These are phyloP conservation scores for Sylvia atricapilla DNA, from an alignment of 2,113 vertebrate species.

Conservation along the genomic window DNA sequence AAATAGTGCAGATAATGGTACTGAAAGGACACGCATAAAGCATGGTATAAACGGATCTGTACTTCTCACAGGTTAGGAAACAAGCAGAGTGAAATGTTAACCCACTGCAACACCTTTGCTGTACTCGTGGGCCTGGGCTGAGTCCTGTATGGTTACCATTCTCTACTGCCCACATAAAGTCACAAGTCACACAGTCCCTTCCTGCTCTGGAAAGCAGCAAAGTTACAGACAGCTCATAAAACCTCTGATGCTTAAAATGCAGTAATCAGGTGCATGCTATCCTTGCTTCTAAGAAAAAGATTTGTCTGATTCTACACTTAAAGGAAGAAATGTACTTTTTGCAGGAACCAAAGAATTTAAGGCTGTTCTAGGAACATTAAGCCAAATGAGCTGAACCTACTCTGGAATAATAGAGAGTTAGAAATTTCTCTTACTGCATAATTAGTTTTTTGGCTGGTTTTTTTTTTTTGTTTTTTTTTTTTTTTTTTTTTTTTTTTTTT, in stretches of 20 bases:
- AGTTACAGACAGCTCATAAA: not conserved
- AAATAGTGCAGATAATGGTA: not conserved
- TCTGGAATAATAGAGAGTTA: not conserved
- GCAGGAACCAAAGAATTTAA: not conserved
- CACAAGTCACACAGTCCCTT: not conserved
- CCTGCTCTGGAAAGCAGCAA: not conserved
- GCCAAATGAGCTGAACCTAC: not conserved
- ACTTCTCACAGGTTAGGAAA: not conserved
- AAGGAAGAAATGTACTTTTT: not conserved
- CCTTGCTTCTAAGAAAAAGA: not conserved
- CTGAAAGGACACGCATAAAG: not conserved
- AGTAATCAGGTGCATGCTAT: not conserved
- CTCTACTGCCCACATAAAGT: not conserved
- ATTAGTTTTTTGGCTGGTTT: not conserved
- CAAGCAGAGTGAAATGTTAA: not conserved
- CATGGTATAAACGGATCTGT: not conserved
- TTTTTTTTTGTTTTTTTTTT: too few species aligned
- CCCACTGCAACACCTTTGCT: not conserved
- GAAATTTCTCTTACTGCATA: not conserved
- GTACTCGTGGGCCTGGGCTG: not conserved
- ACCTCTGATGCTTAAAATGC: not conserved
- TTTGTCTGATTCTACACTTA: not conserved
- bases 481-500: not conserved
- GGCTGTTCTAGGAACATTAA: not conserved
- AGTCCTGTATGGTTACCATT: too few species aligned